These are phyloP conservation scores for Crax fasciolata DNA, from an alignment of 2,797 vertebrate genomes.

Conservation along the genomic window DNA sequence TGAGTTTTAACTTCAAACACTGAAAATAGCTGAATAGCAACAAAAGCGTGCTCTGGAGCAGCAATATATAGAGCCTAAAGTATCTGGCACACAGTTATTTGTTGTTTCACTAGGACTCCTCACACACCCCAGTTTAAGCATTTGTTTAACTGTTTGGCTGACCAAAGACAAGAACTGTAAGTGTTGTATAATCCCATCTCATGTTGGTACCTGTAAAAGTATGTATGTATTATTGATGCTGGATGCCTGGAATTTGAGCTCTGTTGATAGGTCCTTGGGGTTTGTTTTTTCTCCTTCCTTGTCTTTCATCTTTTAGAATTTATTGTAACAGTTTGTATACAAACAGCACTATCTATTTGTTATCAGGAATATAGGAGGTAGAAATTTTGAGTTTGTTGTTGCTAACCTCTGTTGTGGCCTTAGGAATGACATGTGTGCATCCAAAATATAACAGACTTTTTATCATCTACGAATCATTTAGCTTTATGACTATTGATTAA, in stretches of 20 bases:
- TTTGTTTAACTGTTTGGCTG: neutral
- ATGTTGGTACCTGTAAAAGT: neutral
- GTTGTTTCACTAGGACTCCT: neutral
- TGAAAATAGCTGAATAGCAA: neutral
- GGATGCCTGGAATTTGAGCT: neutral
- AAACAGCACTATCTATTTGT: neutral
- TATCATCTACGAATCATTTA: neutral
- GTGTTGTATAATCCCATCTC: neutral
- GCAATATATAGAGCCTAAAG: neutral
- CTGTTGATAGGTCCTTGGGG: neutral
- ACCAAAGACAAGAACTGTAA: neutral
- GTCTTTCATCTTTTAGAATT: neutral
- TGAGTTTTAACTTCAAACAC: neutral
- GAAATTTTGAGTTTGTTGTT: neutral
- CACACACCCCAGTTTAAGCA: neutral
- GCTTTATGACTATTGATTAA: neutral
- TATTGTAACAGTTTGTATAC: neutral
- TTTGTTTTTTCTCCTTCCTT: neutral
- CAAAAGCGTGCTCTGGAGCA: neutral
- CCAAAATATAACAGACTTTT: neutral
- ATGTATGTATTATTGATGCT: neutral
- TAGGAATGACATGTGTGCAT: neutral
- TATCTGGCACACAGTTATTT: accelerated
- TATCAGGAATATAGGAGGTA: neutral
- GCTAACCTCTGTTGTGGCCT: neutral